Percentiles rank a stretch among this genome's conserved stretches.
Evolutionary conservation across 92 coral and sea anemone species (phyloP).

Genomic region (Umimayanthus chanpuru): DNA sequence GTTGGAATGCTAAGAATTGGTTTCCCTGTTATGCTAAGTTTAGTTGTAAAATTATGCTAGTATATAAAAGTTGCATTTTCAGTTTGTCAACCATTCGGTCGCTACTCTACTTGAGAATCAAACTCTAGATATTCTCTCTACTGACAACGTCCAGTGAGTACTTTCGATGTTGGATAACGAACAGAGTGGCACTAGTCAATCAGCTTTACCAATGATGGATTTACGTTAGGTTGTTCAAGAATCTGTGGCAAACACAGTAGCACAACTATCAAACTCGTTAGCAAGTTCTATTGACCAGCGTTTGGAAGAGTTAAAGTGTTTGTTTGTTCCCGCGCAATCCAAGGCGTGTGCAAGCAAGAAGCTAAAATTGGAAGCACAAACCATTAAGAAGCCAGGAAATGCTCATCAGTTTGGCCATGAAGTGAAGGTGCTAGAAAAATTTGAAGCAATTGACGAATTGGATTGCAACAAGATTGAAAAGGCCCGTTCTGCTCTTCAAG

Average conservation of each 20-base stretch:
- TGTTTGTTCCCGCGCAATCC: constrained; percentile 22
- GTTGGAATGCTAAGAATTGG: background rate
- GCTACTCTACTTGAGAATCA: constrained; percentile 26
- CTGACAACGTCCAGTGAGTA: constrained; percentile 12
- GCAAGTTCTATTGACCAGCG: constrained; percentile 15
- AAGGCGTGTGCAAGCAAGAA: constrained; percentile 14
- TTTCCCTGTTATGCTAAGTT: background rate
- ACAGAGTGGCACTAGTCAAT: constrained; percentile 18
- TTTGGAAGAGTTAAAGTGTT: constrained; percentile 16
- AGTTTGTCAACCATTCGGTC: constrained; percentile 20
- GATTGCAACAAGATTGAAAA: constrained; percentile 37
- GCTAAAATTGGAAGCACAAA: constrained; percentile 24
- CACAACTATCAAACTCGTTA: constrained; percentile 25
- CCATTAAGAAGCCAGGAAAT: constrained; percentile 33
- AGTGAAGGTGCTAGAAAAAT: constrained; percentile 22
- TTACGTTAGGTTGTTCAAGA: constrained; percentile 9
- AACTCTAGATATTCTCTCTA: constrained; percentile 11
- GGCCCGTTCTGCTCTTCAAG: constrained; percentile 19
- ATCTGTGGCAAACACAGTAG: constrained; percentile 12
- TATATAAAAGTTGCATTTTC: constrained; percentile 10
- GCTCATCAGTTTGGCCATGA: constrained; percentile 37
- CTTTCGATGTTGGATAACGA: constrained; percentile 20
- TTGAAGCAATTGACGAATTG: constrained; percentile 21
- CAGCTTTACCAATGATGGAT: background rate
- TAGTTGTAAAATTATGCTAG: too few relatives aligned